Base-by-base conservation (phyloP, 2,113 vertebrate species). In the Prionailurus bengalensis region DNA sequence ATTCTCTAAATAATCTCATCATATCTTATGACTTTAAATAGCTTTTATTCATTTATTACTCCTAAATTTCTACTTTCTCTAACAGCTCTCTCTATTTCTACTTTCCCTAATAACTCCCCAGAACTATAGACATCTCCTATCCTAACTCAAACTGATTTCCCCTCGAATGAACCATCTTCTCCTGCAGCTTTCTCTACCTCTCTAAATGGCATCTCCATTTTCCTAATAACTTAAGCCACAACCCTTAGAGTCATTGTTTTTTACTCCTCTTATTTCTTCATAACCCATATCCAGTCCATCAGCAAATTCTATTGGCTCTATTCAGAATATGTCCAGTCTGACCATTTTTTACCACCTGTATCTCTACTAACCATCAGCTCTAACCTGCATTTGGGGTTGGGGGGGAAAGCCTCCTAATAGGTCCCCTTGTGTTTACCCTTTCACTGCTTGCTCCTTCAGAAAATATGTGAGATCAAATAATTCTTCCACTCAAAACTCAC, bases 221-320 rank as follows among this genome's bases (percentile, higher is more conserved):
- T 90, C 42, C 19, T 33, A 82, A 33, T 79, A 79, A 89, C n/a
- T 82, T 95, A 81, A 91, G 39, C 68, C 79, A 95, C 82, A 95
- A 55, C 91, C 25, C 11, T 92, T 53, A 63, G 5, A 36, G 36
- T 45, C 33, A 13, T 88, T 63, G 1, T 89, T 36, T 78, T 85
- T 80, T 3, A 68, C 29, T 71, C 33, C 12, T 55, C 7, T 82
- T 58, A 33, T 87, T 76, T 42, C 36, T 58, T 92, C 23, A 78
- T 82, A 45, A 14, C 4, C 48, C 21, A 82, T 21, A 71, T 63
- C 33, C 48, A 92, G 5, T 90, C 61, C 63, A 63, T 78, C n/a
- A 87, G 27, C 42, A 95, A 96, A 87, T 95, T 84, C 61, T 79
- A 0, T 86, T 66, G 45, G 31, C 16, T 91, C 3, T 36, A 80